Conservation (phyloP, 2,888 invertebrate genomes). For the Nymphalis urticae region DNA sequence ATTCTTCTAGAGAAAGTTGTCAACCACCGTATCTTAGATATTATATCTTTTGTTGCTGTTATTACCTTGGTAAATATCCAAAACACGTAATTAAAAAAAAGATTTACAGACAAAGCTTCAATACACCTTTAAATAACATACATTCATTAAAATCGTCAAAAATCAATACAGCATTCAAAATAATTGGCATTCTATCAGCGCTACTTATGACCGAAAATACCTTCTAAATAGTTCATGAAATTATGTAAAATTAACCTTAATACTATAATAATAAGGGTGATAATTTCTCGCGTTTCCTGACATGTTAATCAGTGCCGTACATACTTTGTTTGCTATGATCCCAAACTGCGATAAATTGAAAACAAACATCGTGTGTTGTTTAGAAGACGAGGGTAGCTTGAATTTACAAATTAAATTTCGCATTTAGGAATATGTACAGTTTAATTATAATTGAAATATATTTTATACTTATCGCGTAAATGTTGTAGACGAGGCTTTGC, state of each 20-base stretch:
- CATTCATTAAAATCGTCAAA: neutral
- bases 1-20: no score
- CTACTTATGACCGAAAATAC: neutral
- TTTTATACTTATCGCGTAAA: neutral
- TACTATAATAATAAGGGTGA: neutral
- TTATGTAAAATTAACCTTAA: neutral
- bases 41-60: no score
- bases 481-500: no score
- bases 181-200: constrained; percentile 2
- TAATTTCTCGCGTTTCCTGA: neutral
- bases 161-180: constrained; percentile 2
- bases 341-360: constrained; percentile 43
- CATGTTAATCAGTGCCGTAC: constrained; percentile 40
- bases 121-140: neutral
- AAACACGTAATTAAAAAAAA: no score
- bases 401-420: constrained; percentile 29
- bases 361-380: constrained; percentile 40
- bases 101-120: no score
- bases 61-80: no score
- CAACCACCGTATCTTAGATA: no score
- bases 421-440: constrained; percentile 20
- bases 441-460: constrained; percentile 4
- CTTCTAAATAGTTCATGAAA: neutral
- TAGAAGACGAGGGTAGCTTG: constrained; percentile 31
- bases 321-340: constrained; percentile 40